Evolutionary conservation across 2,888 invertebrate genomes (phyloP), one percentile per base, ranked within the genome.

Genomic region (Callyntrura sp.): DNA sequence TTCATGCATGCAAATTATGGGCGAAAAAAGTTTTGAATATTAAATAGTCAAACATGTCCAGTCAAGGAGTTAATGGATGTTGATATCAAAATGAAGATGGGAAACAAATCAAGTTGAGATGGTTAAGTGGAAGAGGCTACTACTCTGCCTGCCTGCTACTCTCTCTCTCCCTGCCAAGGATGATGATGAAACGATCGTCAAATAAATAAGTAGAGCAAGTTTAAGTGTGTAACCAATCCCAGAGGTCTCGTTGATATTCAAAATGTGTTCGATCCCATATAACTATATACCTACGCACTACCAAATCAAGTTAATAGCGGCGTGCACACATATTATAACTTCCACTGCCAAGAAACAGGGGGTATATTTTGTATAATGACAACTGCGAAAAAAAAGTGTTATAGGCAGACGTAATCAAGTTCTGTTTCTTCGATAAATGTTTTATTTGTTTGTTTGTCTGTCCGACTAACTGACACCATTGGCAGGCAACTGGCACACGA

Each of bases 1-100:
- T 4, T n/a, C 57, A 57, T 78, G 57, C 20, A 78, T 78, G 78
- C 78, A 55, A 78, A 55, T 78, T 78, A 78, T 78, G 78, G 57
- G n/a, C 14, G 35, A 78, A 78, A 51, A 78, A n/a, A 28, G 48
- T 23, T 55, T 78, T 55, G 57, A 78, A 78, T 78, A 57, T 55
- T 78, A 55, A 55, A 25, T 57, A 57, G n/a, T 6, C 9, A 76
- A 51, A 28, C n/a, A 9, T 45, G 76, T 76, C 76, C 76, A 76
- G 51, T n/a, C 25, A 76, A 76, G 28, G 25, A 76, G 76, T 76
- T 76, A 48, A 76, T 76, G 76, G 51, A 76, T 48, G 23, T 51
- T 51, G 76, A 76, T 76, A 23, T 25, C 76, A 76, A 28, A 25
- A 23, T 35, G 51, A 48, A 55, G 76, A 76, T 76, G 20, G 51